These are phyloP conservation scores for Climacteris rufus DNA, from an alignment of 2,113 vertebrate species.

Conservation along the genomic window DNA sequence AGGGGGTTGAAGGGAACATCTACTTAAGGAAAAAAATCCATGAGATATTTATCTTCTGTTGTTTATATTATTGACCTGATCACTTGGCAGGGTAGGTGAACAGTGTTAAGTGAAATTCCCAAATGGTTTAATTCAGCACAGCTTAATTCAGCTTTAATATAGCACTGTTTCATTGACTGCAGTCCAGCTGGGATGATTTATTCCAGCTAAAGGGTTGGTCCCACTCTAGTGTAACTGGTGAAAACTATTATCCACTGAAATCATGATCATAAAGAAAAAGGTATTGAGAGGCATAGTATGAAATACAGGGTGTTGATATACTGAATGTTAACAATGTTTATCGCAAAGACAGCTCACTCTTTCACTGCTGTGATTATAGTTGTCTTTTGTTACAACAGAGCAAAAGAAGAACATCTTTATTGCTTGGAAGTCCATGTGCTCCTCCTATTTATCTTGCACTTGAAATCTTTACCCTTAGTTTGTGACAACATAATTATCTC, in stretches of 20 bases:
- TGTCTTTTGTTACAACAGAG: constrained; percentile 36
- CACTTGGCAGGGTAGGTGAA: background rate
- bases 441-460: constrained; percentile 41
- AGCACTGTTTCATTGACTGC: constrained; percentile 26
- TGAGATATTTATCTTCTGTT: background rate
- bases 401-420: constrained; percentile 30
- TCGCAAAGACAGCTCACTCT: background rate
- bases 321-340: constrained; percentile 14
- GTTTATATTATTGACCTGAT: constrained; percentile 34
- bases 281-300: constrained; percentile 29
- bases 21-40: background rate
- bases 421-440: constrained; percentile 6
- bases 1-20: background rate
- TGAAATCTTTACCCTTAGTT: constrained; percentile 42
- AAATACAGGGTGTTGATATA: constrained; percentile 31
- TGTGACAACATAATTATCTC: constrained; percentile 54
- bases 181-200: constrained; percentile 47
- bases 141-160: constrained; percentile 53
- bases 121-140: constrained; percentile 34
- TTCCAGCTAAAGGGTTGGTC: background rate
- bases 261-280: constrained; percentile 29
- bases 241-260: constrained; percentile 45
- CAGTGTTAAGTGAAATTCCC: constrained; percentile 15
- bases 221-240: constrained; percentile 34
- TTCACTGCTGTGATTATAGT: constrained; percentile 24